Conservation (phyloP, 2,888 invertebrate species). For the Tachina fera region DNA sequence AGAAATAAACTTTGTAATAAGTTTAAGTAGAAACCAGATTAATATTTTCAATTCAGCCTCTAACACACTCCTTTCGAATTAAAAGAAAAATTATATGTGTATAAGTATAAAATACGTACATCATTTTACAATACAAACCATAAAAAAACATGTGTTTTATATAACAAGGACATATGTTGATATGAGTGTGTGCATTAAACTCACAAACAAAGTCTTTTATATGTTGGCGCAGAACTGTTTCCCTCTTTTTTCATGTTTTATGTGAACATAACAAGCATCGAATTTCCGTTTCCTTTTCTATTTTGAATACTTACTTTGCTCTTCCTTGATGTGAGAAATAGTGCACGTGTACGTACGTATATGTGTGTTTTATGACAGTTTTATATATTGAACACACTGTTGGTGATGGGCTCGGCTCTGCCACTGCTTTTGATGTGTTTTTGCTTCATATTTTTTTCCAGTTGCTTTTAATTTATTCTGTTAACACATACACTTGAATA, state of each 20-base stretch:
- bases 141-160: not conserved
- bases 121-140: not conserved
- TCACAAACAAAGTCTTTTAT: not conserved
- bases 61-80: too few relatives aligned
- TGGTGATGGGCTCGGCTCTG: not conserved
- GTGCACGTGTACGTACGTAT: not conserved
- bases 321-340: slow-evolving; percentile 2
- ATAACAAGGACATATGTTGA: not conserved
- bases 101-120: not conserved
- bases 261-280: slow-evolving; percentile 59
- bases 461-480: not conserved
- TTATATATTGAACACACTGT: slow-evolving; percentile 29
- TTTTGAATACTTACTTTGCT: slow-evolving; percentile 46
- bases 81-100: too few relatives aligned
- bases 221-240: not conserved
- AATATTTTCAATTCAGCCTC: too few relatives aligned
- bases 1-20: too few relatives aligned
- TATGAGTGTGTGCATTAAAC: not conserved
- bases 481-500: not conserved
- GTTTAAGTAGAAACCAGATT: too few relatives aligned
- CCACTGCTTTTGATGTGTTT: not conserved
- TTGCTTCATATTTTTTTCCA: not conserved
- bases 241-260: slow-evolving; percentile 9
- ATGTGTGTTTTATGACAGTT: not conserved
- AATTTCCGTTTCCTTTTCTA: slow-evolving; percentile 67